Evolutionary conservation across 2,797 vertebrate species (phyloP).

Genomic region (Phaenicophaeus curvirostris): DNA sequence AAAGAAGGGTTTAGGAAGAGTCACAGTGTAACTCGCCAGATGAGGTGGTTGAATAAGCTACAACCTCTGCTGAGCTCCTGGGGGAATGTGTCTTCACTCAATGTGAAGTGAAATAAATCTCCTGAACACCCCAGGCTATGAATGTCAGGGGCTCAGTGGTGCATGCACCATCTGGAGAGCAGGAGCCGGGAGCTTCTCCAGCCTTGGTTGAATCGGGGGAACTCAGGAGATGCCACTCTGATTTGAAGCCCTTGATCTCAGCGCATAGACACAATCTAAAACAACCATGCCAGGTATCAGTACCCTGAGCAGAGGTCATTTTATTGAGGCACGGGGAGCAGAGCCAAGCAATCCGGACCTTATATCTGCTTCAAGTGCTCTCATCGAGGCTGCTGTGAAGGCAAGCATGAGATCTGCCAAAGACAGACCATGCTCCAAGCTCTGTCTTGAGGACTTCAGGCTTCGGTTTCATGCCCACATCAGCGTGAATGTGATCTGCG

Average conservation of each 20-base stretch:
- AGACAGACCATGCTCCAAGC: neutral
- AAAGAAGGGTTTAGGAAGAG: neutral
- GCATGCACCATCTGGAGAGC: neutral
- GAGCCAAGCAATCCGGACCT: neutral
- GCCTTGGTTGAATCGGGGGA: neutral
- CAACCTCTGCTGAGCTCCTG: neutral
- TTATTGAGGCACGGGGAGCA: neutral
- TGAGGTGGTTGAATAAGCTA: neutral
- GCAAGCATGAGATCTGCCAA: neutral
- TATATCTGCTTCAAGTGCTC: neutral
- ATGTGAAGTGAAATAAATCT: neutral
- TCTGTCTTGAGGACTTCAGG: neutral
- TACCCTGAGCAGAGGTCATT: neutral
- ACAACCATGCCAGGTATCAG: neutral
- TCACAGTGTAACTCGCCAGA: neutral
- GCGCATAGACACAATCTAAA: neutral
- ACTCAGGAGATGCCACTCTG: neutral
- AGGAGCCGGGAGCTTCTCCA: neutral
- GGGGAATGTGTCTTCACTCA: neutral
- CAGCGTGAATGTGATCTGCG: neutral
- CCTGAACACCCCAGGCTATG: rapidly evolving
- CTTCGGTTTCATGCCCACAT: neutral
- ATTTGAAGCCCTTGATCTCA: neutral
- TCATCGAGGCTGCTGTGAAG: neutral
- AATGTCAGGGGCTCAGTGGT: neutral